Conservation (phyloP, 2,113 vertebrate species). For the Hemiscyllium ocellatum region DNA sequence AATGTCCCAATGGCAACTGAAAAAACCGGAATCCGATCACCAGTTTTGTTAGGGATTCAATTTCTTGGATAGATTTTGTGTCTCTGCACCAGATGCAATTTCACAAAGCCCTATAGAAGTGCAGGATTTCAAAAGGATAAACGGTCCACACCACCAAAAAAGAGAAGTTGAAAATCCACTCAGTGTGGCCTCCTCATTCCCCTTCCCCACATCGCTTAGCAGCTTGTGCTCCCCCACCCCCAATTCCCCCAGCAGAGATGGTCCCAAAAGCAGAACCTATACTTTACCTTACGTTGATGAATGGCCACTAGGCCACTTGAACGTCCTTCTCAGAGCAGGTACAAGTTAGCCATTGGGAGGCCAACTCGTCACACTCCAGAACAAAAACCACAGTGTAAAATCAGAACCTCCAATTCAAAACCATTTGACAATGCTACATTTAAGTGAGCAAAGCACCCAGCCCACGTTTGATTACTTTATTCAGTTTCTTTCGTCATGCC, state of each 20-base stretch:
- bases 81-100: neutral
- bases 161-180: neutral
- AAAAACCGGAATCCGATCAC: neutral
- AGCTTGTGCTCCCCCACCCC: neutral
- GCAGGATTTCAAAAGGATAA: neutral
- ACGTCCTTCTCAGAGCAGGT: neutral
- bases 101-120: neutral
- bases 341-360: neutral
- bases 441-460: neutral
- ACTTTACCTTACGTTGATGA: neutral
- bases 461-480: neutral
- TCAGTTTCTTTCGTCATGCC: neutral
- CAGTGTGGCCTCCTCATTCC: no score
- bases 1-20: neutral
- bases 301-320: neutral
- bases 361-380: neutral
- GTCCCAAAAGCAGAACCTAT: neutral
- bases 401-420: neutral
- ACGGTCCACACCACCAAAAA: neutral
- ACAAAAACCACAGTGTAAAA: neutral
- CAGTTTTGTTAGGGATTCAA: neutral
- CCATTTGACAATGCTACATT: neutral
- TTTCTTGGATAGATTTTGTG: neutral
- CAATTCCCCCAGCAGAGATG: neutral
- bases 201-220: no score